Base-by-base conservation (phyloP, 2,797 vertebrate genomes). In the Molossus alvarezi region DNA sequence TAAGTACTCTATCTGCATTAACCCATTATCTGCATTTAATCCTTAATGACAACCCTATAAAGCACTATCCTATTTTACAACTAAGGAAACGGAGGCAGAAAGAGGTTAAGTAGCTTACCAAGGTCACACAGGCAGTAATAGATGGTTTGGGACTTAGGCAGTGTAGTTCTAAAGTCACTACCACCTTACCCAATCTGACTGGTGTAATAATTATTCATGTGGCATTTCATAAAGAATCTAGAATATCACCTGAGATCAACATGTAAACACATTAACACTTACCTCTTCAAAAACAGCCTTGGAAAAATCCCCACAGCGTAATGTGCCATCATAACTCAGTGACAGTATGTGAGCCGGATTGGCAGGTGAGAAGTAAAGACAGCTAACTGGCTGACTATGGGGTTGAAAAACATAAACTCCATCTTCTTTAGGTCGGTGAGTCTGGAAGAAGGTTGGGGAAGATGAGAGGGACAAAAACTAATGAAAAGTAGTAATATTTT, bases 271-370 rank as follows among this genome's bases (percentile, higher is more conserved):
- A 75, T 27, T 55, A 83, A 58, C 7, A 88, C 97, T 98, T 95
- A 99, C 99, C 97, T 99, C 99, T 33, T 99, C 99, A 88, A 99
- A 99, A 73, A 99, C 53, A 0, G 98, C 98, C 62, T 96, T 99
- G 60, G 99, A 98, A 20, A 99, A 96, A 15, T 99, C 99, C 2
- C 99, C 99, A 58, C 99, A 99, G 65, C 99, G 99, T 41, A 99
- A 65, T 0, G 97, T 98, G 9, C 99, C 99, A 4, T 99, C 99
- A 0, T 98, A 98, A 98, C 99, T 99, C 45, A 99, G 97, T 33
- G 99, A 99, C 93, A 99, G 97, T 88, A 99, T 88, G 29, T 99
- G 99, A 13, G 98, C 97, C 0, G 99, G 98, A 23, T 98, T 97
- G 65, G 94, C 92, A 0, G 97, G 98, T 37, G 99, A 99, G 91